Percentiles rank a stretch among this genome's conserved stretches.
phyloP scores from a whole-genome alignment of 2,113 vertebrate genomes.

The Syngnathus scovelli region DNA sequence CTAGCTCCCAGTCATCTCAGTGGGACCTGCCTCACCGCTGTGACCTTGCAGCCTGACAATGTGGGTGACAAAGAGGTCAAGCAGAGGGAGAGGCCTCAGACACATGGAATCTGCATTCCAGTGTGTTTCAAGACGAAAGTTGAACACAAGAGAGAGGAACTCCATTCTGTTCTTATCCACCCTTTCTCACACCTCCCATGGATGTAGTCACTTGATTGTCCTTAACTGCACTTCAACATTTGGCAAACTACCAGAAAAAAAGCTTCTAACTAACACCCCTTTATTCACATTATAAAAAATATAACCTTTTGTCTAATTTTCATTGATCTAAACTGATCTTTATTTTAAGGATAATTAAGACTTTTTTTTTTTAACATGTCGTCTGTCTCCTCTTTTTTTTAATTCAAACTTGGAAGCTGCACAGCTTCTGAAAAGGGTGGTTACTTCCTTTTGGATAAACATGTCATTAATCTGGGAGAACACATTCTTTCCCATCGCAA shows the following conservation, averaged over 20 bases:
- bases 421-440: constrained; percentile 87
- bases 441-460: constrained; percentile 92
- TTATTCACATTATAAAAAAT: background rate
- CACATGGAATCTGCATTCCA: constrained; percentile 54
- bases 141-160: constrained; percentile 20
- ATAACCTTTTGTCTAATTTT: background rate
- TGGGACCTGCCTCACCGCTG: constrained; percentile 35
- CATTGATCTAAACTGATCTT: background rate
- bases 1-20: constrained; percentile 29
- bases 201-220: background rate
- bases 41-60: constrained; percentile 24
- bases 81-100: constrained; percentile 45
- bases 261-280: background rate
- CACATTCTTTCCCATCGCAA: constrained; percentile 87
- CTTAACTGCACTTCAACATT: background rate
- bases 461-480: constrained; percentile 89
- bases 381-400: constrained; percentile 38
- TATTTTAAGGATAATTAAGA: background rate
- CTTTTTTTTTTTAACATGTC: background rate
- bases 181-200: constrained; percentile 8
- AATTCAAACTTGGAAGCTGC: constrained; percentile 74
- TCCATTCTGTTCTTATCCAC: constrained; percentile 9
- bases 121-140: constrained; percentile 43
- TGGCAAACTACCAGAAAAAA: background rate
- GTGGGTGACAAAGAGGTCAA: constrained; percentile 36